Base-by-base conservation (phyloP, 2,113 vertebrate species). In the Sorex araneus region DNA sequence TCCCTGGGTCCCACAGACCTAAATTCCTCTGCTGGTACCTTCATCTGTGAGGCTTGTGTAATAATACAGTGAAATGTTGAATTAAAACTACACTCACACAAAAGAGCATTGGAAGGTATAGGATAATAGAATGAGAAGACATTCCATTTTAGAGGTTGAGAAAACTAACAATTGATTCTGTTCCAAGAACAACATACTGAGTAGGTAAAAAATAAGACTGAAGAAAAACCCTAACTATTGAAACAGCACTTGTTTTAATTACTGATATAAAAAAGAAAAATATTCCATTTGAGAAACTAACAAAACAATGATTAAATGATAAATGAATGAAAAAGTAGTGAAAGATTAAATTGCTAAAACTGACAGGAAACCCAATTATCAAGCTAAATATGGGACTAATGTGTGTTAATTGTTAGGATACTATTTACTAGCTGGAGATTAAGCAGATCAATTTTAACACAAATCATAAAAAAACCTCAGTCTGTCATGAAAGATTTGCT, bases 231-330 rank as follows among this genome's bases (percentile, higher is more conserved):
- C 2, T 78, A 12, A 21, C 27, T 77, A 10, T 45, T 70, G 67
- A 71, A 84, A 63, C 3, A 45, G 5, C 45, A 64, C 82, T 40
- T 25, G 9, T n/a, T 32, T 69, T 69, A 16, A n/a, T n/a, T 69
- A 8, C 30, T 32, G 32, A 32, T 21, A n/a, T 43, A 40, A 47
- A 80, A 34, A 86, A 63, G 50, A 0, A 40, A 79, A 84, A 79
- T 28, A 34, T 16, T 83, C 66, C 40, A 79, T 89, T 36, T 89
- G 23, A 87, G 88, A 84, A 87, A 93, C 63, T 47, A 64, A 91
- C 40, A 2, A 21, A 32, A 27, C 0, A 40, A 7, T 93, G 54
- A 12, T 63, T 87, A 5, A 19, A 83, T 18, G 71, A 30, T 89
- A 11, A 81, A 6, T 2, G 73, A 81, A 77, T 10, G 40, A 67